A percentile compares a stretch with the other conserved stretches of the same genome.
These are phyloP conservation scores for Glossosoma conforme DNA, from an alignment of 1,140 invertebrate genomes.

Conservation along the genomic window DNA sequence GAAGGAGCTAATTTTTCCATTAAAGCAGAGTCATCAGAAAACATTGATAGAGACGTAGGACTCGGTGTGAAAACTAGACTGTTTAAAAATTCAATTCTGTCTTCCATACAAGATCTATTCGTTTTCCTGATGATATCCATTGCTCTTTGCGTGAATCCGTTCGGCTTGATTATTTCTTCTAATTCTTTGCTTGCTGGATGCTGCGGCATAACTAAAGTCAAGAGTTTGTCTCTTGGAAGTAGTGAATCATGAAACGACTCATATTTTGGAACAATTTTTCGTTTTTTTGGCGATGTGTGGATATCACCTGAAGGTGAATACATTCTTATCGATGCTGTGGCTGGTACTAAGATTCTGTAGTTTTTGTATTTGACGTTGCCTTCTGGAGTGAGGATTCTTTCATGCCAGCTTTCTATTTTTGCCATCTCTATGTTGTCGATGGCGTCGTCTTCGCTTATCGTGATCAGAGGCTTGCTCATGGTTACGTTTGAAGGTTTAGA, in stretches of 20 bases:
- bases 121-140: constrained; percentile 18
- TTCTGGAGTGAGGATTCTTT: constrained; percentile 36
- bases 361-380: constrained; percentile 39
- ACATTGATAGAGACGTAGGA: constrained; percentile 23
- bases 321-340: constrained; percentile 34
- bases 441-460: constrained; percentile 21
- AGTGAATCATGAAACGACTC: constrained; percentile 37
- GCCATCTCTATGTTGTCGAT: constrained; percentile 35
- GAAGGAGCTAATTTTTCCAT: constrained; percentile 13
- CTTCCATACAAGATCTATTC: constrained; percentile 24
- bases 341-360: constrained; percentile 36
- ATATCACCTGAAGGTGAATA: constrained; percentile 40
- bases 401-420: constrained; percentile 33
- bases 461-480: constrained; percentile 18
- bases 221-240: constrained; percentile 39
- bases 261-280: constrained; percentile 39
- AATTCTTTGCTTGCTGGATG: constrained; percentile 40
- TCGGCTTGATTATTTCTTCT: constrained; percentile 41
- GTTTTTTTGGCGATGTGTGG: constrained; percentile 36
- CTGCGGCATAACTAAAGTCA: constrained; percentile 41
- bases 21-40: constrained; percentile 18
- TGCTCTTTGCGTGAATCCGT: constrained; percentile 11
- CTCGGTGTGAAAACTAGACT: constrained; percentile 17
- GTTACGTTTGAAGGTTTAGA: not conserved
- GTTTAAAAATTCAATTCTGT: constrained; percentile 27